phyloP scores from a whole-genome alignment of 1,140 invertebrate species.

The Hypothenemus hampei region DNA sequence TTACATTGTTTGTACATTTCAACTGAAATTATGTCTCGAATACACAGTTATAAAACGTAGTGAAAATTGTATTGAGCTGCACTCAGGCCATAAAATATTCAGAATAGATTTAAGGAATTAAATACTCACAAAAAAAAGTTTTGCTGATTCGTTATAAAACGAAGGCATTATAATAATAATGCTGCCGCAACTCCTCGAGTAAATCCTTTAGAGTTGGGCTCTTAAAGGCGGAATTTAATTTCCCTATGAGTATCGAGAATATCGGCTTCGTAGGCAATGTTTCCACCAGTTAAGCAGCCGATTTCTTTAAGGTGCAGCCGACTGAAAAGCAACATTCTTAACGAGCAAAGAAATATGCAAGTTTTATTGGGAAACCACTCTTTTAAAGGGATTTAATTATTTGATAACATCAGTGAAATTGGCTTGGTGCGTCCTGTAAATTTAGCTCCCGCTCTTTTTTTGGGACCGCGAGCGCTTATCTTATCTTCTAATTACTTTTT shows the following conservation, averaged over 20 bases:
- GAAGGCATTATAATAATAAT: too few relatives aligned
- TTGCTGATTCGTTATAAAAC: too few relatives aligned
- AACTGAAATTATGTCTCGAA: too few relatives aligned
- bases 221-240: conserved; percentile 23
- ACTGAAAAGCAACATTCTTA: conserved; percentile 1
- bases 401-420: conserved; percentile 7
- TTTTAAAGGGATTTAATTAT: conserved; percentile 5
- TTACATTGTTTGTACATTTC: too few relatives aligned
- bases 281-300: conserved; percentile 22
- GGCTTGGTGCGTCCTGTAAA: too few relatives aligned
- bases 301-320: conserved; percentile 18
- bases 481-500: conserved; percentile 7
- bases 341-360: not conserved
- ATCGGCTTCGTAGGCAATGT: conserved; percentile 24
- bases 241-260: conserved; percentile 26
- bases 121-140: too few relatives aligned
- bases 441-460: conserved; percentile 3
- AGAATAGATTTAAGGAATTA: too few relatives aligned
- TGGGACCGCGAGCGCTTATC: not conserved
- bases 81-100: too few relatives aligned
- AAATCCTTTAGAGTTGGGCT: conserved; percentile 15
- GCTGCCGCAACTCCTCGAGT: too few relatives aligned
- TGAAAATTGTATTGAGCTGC: too few relatives aligned
- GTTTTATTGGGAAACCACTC: not conserved
- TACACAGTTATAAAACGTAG: too few relatives aligned